Evolutionary conservation across 2,113 vertebrate genomes (phyloP).

Genomic region (Cryptomyrus ogoouensis): DNA sequence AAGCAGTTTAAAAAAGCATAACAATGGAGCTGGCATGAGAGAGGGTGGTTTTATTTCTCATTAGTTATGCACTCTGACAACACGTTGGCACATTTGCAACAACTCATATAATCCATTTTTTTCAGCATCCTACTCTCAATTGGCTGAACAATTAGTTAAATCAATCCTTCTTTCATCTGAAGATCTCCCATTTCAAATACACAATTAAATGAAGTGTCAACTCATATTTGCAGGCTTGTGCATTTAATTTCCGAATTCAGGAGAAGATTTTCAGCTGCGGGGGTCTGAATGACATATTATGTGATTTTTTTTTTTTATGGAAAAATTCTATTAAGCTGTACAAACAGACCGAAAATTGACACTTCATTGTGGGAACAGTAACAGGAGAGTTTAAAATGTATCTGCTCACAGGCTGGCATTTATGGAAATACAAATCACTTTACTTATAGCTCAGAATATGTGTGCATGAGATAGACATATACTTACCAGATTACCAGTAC

Average conservation of each 20-base stretch:
- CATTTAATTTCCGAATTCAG: not conserved
- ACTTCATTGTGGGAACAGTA: not conserved
- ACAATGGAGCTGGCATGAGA: not conserved
- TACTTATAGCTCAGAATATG: not conserved
- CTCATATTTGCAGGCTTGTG: not conserved
- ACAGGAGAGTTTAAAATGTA: not conserved
- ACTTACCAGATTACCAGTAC: not conserved
- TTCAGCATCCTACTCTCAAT: not conserved
- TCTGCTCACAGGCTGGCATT: not conserved
- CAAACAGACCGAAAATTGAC: not conserved
- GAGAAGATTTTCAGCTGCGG: not conserved
- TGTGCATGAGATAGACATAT: not conserved
- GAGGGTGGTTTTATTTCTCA: not conserved
- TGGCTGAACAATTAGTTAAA: not conserved
- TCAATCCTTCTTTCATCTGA: not conserved
- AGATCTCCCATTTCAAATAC: not conserved
- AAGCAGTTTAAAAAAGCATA: not conserved
- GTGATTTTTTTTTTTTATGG: not conserved
- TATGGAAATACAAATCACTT: not conserved
- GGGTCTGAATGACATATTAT: not conserved
- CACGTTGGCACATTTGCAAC: not conserved
- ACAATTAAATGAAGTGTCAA: not conserved
- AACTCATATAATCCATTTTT: not conserved
- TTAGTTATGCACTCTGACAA: not conserved
- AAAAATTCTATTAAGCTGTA: slow-evolving; percentile 6